Evolutionary conservation across 1,140 invertebrate species (phyloP), one percentile per base, ranked within the genome.

Genomic region (Drosophila fuyamai): DNA sequence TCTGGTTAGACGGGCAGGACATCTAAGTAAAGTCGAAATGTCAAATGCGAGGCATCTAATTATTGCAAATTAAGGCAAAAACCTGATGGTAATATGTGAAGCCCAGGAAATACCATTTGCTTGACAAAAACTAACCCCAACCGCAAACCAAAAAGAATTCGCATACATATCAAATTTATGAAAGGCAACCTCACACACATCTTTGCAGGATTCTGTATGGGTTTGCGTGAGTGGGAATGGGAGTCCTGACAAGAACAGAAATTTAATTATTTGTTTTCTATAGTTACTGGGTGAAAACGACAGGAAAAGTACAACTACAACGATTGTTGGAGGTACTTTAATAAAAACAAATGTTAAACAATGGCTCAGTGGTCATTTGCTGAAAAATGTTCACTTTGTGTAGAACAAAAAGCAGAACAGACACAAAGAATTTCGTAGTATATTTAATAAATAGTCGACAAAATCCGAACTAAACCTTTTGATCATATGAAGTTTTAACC

Each of bases 131-230:
- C 51, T 48, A 43, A 14, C 51, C 36, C 43, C 51, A 43, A 36
- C 66, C 65, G 41, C 68, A 58, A 71, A 7, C 38, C 51, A 23
- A 71, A 48, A 29, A 43, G 54, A 71, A 72, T 38, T 71, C 68
- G 51, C 68, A 72, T 72, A 58, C 67, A 71, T 71, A 50, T 58
- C 51, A 71, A 58, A 72, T 58, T 71, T 72, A 72, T 72, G 68
- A 58, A 58, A 71, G 43, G 27, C 59, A 40, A 7, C 16, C 41
- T 35, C 35, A 9, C 67, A 36, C 61, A 63, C 47, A 32, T 32
- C 29, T 8, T 7, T 32, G 29, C 29, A 32, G 8, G 8, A 32
- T 1, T 32, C 6, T 32, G 7, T 7, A 12, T 10, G 14, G 14
- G 18, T 23, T 13, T 38, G 35, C 27, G 56, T 36, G 27, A 36